Base-by-base conservation (phyloP, 2,888 invertebrate species). In the Erynnis tages region DNA sequence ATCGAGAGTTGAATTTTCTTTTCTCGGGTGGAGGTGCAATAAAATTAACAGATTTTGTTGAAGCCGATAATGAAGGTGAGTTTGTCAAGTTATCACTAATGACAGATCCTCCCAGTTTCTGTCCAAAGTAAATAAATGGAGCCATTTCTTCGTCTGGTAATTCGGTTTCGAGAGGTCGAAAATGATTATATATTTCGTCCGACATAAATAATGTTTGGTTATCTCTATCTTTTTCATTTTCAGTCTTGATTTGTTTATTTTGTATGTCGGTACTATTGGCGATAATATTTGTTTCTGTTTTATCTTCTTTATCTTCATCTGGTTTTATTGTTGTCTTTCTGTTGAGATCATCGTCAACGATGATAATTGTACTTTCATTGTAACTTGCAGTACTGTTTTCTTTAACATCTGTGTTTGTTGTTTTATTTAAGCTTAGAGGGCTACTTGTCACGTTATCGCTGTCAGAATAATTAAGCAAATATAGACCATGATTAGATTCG, bases 71-170 rank as follows among this genome's bases (percentile, higher is more conserved):
- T 16, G 79, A 79, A n/a, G 89, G 87, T 11, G 85, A 82, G 62
- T 85, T 78, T 0, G 88, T 89, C 7, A 89, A 69, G 58, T 89
- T 90, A 54, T 89, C 90, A 54, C 63, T 82, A 11, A 89, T 79
- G 10, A 66, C 62, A 54, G 66, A 78, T 1, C 85, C 81, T 6
- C 79, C 86, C 32, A 90, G 66, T 69, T 94, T 94, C 66, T 93
- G 92, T 0, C 94, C 94, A 68, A 94, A 94, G 67, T 91, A 93
- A 53, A 93, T 82, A 73, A 94, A 94, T 7, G 94, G 93, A 41
- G 92, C 91, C 85, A 93, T 91, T 64, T 93, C 93, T 71, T 92
- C 93, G 34, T 90, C 90, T 0, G 92, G 91, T 48, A 93, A 76
- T 62, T 93, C 92, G 17, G 90, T 81, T 67, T 93, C 93, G 27